phyloP scores from a whole-genome alignment of 2,888 invertebrate genomes.

The Philhelius pedissequus region DNA sequence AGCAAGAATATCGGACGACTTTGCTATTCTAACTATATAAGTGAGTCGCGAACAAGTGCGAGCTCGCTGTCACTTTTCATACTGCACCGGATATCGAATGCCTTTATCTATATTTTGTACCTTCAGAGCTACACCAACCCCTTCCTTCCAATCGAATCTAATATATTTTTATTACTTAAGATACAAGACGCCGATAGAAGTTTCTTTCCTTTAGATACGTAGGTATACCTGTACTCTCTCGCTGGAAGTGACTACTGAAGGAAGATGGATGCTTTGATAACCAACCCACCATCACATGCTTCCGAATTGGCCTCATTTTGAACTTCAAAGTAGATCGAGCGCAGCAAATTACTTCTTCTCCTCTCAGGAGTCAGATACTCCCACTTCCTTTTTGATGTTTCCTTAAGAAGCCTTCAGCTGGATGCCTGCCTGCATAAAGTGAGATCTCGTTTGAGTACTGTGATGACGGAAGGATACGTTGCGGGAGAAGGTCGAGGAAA shows the following conservation, averaged over 20 bases:
- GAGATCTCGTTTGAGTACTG: constrained; percentile 39
- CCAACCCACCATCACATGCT: constrained; percentile 5
- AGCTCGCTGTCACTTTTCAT: background rate
- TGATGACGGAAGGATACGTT: constrained; percentile 12
- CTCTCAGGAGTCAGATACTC: constrained; percentile 5
- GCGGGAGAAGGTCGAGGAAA: constrained; percentile 8
- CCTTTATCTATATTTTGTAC: constrained; percentile 26
- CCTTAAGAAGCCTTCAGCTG: background rate
- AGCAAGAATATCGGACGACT: background rate
- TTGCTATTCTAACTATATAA: background rate
- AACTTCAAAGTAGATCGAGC: constrained; percentile 57
- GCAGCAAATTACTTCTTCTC: constrained; percentile 56
- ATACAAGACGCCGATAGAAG: constrained; percentile 39
- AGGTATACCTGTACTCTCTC: background rate
- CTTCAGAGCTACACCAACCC: constrained; percentile 17
- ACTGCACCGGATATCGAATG: constrained; percentile 52
- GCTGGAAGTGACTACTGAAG: background rate
- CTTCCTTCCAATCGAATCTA: constrained; percentile 60
- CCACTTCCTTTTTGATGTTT: constrained; percentile 18
- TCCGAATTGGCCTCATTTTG: constrained; percentile 41
- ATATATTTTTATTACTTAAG: constrained; percentile 67
- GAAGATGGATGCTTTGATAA: constrained; percentile 53
- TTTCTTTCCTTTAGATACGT: background rate
- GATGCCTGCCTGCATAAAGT: constrained; percentile 23
- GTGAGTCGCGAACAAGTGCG: background rate